phyloP scores from a whole-genome alignment of 2,113 vertebrate genomes.

The Xenopus tropicalis region UCB_Xtro_10.0 CM004445.2:124504001-124504500 shows the following conservation, averaged over 20 bases:
- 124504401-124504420: no score
- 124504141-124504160: constrained; percentile 56
- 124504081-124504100: constrained; percentile 62
- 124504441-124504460: no score
- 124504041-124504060: constrained; percentile 44
- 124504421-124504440: no score
- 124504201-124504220: constrained; percentile 13
- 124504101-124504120: constrained; percentile 61
- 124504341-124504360: no score
- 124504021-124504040: constrained; percentile 47
- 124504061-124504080: constrained; percentile 52
- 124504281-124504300: no score
- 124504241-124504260: constrained; percentile 25
- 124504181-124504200: constrained; percentile 14
- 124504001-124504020: constrained; percentile 44
- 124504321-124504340: no score
- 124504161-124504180: constrained; percentile 5
- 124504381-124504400: no score
- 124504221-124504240: constrained; percentile 21
- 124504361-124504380: no score
- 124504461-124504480: no score
- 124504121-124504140: constrained; percentile 59
- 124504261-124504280: no score
- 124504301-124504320: no score
- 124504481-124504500: no score